A percentile compares a stretch with the other conserved stretches of the same genome.
Conservation (phyloP, 1,140 invertebrate species). For the Sycophaga agraensis region DNA sequence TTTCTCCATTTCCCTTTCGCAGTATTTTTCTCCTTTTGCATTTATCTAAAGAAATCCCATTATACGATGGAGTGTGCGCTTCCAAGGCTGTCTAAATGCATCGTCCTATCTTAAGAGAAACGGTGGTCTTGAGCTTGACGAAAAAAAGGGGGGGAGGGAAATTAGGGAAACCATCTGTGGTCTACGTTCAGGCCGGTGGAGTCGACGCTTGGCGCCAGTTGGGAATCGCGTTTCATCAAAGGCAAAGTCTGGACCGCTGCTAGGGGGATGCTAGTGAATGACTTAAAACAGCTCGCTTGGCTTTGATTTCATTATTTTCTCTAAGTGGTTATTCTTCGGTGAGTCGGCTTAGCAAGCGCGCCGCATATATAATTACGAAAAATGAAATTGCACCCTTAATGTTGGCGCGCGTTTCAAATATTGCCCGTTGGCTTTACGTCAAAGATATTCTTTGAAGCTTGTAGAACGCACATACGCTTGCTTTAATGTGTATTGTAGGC, state of each 20-base stretch:
- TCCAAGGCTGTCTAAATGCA: conserved; percentile 36
- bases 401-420: background rate
- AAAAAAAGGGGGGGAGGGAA: background rate
- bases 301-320: conserved; percentile 24
- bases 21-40: conserved; percentile 30
- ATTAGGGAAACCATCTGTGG: background rate
- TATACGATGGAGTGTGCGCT: conserved; percentile 34
- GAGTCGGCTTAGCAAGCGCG: too few relatives aligned
- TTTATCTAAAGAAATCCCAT: conserved; percentile 21
- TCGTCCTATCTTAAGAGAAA: background rate
- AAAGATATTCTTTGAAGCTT: conserved; percentile 16
- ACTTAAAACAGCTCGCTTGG: background rate
- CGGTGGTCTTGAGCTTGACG: conserved; percentile 1
- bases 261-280: background rate
- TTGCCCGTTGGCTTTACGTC: conserved; percentile 1
- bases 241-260: conserved; percentile 1
- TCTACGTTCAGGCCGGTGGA: background rate
- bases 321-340: too few relatives aligned
- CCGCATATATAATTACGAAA: conserved; percentile 16
- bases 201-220: background rate
- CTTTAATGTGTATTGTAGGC: too few relatives aligned
- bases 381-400: conserved; percentile 8
- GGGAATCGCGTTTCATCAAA: conserved; percentile 6
- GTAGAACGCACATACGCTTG: background rate
- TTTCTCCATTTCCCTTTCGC: conserved; percentile 8